Percentiles rank a stretch among this genome's conserved stretches.
These are phyloP conservation scores for Xanthia togata DNA, from an alignment of 2,888 invertebrate genomes.

Conservation along the genomic window DNA sequence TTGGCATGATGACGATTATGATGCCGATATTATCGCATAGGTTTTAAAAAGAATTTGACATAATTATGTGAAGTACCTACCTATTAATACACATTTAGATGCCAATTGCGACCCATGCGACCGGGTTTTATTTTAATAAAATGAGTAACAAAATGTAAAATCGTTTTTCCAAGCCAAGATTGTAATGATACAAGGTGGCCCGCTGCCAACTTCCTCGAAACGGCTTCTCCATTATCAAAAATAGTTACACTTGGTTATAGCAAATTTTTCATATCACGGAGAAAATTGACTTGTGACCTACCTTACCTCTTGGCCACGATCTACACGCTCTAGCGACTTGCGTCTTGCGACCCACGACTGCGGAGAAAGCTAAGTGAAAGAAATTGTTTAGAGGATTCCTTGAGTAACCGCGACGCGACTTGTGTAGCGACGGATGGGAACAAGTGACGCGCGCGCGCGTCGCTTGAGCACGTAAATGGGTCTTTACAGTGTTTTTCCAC, in stretches of 20 bases:
- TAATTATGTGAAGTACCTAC: background rate
- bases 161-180: background rate
- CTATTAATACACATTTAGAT: too few species aligned
- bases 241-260: slow-evolving; percentile 11
- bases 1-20: too few species aligned
- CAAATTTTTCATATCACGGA: slow-evolving; percentile 27
- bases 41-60: background rate
- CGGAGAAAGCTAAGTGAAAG: background rate
- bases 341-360: background rate
- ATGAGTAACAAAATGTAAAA: background rate
- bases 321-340: background rate
- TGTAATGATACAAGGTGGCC: slow-evolving; percentile 15
- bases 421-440: background rate
- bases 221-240: slow-evolving; percentile 11
- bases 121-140: background rate
- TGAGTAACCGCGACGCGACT: too few species aligned
- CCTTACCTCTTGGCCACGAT: background rate
- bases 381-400: too few species aligned
- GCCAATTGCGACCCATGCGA: too few species aligned
- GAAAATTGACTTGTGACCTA: background rate
- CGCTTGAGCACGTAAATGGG: background rate
- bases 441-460: background rate
- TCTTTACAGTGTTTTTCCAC: background rate
- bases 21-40: background rate
- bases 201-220: slow-evolving; percentile 25